Evolutionary conservation across 2,113 vertebrate genomes (phyloP).

Genomic region (Sylvietta virens): DNA sequence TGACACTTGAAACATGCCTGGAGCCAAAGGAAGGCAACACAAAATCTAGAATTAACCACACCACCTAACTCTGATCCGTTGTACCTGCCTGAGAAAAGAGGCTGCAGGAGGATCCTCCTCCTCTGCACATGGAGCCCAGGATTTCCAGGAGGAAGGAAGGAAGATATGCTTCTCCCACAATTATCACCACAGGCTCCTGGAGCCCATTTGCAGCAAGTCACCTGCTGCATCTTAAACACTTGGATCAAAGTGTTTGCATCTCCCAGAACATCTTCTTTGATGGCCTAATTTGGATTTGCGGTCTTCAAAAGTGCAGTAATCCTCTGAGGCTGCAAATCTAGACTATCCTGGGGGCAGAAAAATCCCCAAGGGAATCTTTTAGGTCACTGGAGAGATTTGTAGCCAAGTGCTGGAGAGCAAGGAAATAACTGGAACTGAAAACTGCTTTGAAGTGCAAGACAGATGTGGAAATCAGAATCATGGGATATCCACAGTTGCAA

Average conservation of each 20-base stretch:
- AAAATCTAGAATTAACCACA: constrained; percentile 14
- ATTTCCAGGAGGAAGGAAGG: background rate
- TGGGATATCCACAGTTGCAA: background rate
- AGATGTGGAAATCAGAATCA: background rate
- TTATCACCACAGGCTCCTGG: background rate
- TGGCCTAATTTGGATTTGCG: background rate
- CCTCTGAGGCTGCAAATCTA: background rate
- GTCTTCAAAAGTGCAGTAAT: background rate
- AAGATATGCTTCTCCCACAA: background rate
- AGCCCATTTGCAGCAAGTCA: background rate
- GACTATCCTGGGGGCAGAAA: accelerated
- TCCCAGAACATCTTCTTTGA: background rate
- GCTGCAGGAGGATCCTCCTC: background rate
- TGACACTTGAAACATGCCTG: background rate
- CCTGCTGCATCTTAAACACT: background rate
- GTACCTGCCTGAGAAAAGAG: background rate
- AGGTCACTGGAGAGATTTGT: background rate
- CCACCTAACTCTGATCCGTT: background rate
- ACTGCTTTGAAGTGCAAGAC: background rate
- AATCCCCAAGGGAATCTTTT: background rate
- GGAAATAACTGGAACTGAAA: background rate
- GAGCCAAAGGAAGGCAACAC: background rate
- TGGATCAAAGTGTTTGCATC: background rate
- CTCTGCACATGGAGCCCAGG: background rate
- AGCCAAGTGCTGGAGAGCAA: background rate